phyloP scores from a whole-genome alignment of 2,113 vertebrate species.

The Phrynosoma platyrhinos region DNA sequence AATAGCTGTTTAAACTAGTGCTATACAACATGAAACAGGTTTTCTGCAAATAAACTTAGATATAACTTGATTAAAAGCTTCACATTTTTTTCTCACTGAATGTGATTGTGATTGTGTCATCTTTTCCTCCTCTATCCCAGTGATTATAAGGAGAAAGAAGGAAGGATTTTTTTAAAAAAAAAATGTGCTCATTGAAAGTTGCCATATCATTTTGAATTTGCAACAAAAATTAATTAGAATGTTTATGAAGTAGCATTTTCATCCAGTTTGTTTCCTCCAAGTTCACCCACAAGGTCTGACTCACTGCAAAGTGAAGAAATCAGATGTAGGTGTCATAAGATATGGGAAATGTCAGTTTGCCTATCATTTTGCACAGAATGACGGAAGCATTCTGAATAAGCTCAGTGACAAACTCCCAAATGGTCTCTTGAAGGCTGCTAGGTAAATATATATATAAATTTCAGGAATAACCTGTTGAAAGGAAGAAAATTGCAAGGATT shows the following conservation, averaged over 20 bases:
- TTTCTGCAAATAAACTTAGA: not conserved
- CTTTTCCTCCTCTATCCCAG: not conserved
- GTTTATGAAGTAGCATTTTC: constrained; percentile 31
- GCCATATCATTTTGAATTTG: constrained; percentile 11
- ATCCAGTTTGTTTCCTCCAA: constrained; percentile 24
- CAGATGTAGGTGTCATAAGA: not conserved
- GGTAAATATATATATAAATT: constrained; percentile 15
- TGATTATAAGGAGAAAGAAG: not conserved
- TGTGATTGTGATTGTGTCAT: not conserved
- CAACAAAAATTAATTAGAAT: not conserved
- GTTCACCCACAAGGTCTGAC: constrained; percentile 11
- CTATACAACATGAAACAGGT: not conserved
- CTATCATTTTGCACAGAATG: not conserved
- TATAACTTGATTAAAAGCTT: not conserved
- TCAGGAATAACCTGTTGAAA: constrained; percentile 10
- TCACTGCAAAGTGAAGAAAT: not conserved
- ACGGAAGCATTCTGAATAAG: not conserved
- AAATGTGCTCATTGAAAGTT: not conserved
- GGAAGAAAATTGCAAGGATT: constrained; percentile 22
- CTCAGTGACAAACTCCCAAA: not conserved
- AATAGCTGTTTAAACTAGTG: not conserved
- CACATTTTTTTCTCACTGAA: not conserved
- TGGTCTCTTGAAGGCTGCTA: constrained; percentile 2
- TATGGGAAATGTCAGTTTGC: not conserved
- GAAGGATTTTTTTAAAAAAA: not conserved